These are phyloP conservation scores for Dunckerocampus dactyliophorus DNA, from an alignment of 2,113 vertebrate species.

Conservation along the genomic window DNA sequence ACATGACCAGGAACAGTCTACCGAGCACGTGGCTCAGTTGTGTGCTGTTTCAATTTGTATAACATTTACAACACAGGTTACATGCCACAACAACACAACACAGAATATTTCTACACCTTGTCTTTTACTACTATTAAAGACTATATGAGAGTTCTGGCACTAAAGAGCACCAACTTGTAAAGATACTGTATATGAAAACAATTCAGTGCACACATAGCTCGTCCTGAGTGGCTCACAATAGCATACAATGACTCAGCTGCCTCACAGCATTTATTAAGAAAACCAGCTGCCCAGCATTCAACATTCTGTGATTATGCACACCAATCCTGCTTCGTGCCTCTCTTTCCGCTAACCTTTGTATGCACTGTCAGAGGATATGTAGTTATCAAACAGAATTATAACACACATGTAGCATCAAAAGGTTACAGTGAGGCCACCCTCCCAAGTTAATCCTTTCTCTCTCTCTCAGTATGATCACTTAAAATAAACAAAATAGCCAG, in stretches of 20 bases:
- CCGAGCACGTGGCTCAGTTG: background rate
- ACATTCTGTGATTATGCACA: background rate
- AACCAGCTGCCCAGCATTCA: constrained; percentile 14
- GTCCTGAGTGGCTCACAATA: constrained; percentile 6
- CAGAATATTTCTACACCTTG: no score
- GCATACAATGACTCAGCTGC: constrained; percentile 29
- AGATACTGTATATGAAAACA: background rate
- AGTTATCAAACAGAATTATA: background rate
- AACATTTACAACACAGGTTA: constrained; percentile 1
- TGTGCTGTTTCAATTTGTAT: constrained; percentile 1
- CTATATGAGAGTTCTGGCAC: background rate
- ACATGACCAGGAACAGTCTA: constrained; percentile 18
- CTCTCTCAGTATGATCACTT: no score
- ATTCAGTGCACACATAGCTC: constrained; percentile 9
- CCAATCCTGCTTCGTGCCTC: background rate
- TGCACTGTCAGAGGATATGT: background rate
- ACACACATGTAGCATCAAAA: background rate
- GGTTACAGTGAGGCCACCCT: background rate
- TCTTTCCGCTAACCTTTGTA: background rate
- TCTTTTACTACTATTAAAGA: no score
- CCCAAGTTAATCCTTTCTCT: background rate
- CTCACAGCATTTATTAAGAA: constrained; percentile 31
- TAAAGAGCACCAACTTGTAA: background rate
- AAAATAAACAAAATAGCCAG: background rate
- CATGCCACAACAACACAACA: background rate